A percentile compares a stretch with the other conserved stretches of the same genome.
phyloP scores from a whole-genome alignment of 2,113 vertebrate genomes.

The Centropus unirufus region DNA sequence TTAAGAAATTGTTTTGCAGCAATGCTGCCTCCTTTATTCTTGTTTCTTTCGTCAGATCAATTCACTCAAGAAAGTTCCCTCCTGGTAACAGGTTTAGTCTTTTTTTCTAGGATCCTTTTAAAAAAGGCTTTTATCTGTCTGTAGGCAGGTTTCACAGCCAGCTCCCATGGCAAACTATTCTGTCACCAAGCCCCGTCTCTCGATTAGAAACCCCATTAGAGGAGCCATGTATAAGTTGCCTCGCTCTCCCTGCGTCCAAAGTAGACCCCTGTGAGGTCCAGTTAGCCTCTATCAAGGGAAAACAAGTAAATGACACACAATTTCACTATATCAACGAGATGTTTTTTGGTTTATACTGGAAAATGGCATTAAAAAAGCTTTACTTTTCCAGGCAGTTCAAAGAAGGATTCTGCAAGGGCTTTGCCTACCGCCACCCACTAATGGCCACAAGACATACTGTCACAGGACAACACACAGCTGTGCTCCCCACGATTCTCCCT shows the following conservation, averaged over 20 bases:
- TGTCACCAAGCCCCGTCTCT: not conserved
- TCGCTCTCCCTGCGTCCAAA: not conserved
- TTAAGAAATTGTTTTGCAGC: not conserved
- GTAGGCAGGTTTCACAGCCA: conserved; percentile 7
- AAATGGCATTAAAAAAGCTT: not conserved
- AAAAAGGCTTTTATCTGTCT: not conserved
- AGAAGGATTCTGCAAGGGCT: not conserved
- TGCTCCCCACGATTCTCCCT: not conserved
- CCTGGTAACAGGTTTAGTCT: not conserved
- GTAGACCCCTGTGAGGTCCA: not conserved
- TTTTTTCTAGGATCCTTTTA: not conserved
- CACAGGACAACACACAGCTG: not conserved
- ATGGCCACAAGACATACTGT: not conserved
- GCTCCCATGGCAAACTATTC: not conserved
- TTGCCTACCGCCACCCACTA: not conserved
- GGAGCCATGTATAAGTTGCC: not conserved
- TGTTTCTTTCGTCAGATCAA: not conserved
- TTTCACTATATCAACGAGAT: not conserved
- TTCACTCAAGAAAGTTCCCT: not conserved
- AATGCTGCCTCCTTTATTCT: not conserved
- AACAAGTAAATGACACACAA: not conserved
- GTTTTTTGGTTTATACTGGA: not conserved
- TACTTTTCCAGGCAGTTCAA: not conserved
- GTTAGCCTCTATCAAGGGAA: not conserved
- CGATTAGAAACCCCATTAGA: not conserved